Conservation (phyloP, 2,888 invertebrate species). For the Agriopis aurantiaria region DNA sequence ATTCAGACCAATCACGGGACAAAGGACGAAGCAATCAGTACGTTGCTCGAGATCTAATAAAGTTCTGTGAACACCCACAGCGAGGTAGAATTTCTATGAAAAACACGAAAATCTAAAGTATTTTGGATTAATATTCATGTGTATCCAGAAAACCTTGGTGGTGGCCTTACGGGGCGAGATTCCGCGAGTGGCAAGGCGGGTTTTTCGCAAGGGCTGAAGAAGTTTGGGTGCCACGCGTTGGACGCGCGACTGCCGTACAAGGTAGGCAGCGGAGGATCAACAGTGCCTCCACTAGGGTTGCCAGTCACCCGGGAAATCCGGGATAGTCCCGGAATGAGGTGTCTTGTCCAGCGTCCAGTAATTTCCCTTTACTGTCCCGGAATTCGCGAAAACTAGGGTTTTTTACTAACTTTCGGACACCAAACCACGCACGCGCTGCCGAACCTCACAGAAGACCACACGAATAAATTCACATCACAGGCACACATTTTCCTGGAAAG, state of each 20-base stretch:
- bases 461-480: no score
- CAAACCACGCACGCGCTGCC: no score
- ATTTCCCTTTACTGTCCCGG: no score
- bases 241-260: slow-evolving; percentile 71
- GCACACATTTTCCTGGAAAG: no score
- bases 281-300: no score
- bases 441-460: no score
- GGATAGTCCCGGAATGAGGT: no score
- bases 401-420: no score
- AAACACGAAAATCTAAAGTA: slow-evolving; percentile 66
- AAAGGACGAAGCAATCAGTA: slow-evolving; percentile 29
- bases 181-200: slow-evolving; percentile 63
- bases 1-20: slow-evolving; percentile 34
- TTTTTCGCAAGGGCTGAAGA: slow-evolving; percentile 70
- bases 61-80: slow-evolving; percentile 67
- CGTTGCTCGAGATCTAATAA: slow-evolving; percentile 24
- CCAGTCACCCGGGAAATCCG: no score
- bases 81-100: slow-evolving; percentile 48
- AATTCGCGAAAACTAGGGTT: no score
- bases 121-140: slow-evolving; percentile 76
- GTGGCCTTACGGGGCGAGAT: slow-evolving; percentile 73
- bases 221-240: slow-evolving; percentile 73
- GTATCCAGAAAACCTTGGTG: slow-evolving; percentile 73
- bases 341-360: no score
- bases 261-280: slow-evolving; percentile 44